Base-by-base conservation (phyloP, 2,888 invertebrate genomes). In the Anticlea derivata region DNA sequence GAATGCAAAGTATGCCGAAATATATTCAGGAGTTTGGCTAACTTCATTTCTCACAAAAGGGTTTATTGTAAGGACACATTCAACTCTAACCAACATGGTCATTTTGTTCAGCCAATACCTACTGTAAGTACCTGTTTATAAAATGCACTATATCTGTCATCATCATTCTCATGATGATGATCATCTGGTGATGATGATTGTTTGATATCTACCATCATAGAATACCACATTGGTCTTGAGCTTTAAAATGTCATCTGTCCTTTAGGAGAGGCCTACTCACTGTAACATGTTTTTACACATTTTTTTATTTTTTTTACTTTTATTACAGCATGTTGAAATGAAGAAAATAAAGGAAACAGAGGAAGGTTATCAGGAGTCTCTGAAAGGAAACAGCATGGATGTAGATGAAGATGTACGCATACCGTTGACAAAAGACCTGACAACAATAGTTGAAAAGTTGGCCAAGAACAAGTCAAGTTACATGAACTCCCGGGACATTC, bases 1-100 rank as follows among this genome's bases (percentile, higher is more conserved):
- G 98, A 98, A 82, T 98, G 98, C 82, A 95, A 95, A 79, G 93
- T 95, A 11, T 98, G 98, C 74, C 92, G 95, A 24, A 96, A 95
- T 71, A 92, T 98, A 70, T 98, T 97, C 78, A 93, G 98, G 63
- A 96, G 96, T 75, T 86, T 98, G 58, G 94, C 95, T 8, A 97
- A 98, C 85, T 96, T 97, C 73, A 93, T 98, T 63, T 94, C 96
- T 24, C 98, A 98, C 78, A 98, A 98, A 83, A 92, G 97, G 51
- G 93, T 94, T 27, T 98, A 95, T 77, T 98, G 98, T 72, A 92
- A 83, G 61, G 92, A 92, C 48, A 92, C 90, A 58, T 93, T 91
- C 65, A 88, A 86, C 65, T 70, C 86, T 37, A 78, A 80, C 1
- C 53, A 83, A 46, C 87, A 90, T 70, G 85, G 85, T 31, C 84